Conservation (phyloP, 2,888 invertebrate species). For the Trypoxylon attenuatum region DNA sequence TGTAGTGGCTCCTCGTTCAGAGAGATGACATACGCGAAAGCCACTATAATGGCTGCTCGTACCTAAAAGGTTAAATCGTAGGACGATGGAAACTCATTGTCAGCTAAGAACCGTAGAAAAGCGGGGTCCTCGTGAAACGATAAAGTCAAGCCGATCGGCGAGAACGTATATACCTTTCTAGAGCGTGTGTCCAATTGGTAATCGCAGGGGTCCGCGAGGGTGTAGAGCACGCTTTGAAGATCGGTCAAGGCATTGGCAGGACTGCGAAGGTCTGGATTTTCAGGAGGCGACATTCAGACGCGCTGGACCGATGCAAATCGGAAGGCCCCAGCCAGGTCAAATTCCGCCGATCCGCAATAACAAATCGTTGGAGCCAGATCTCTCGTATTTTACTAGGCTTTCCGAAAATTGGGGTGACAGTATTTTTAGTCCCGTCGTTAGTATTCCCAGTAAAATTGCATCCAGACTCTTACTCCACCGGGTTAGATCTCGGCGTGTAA, state of each 20-base stretch:
- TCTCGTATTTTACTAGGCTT: not conserved
- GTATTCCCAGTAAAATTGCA: not conserved
- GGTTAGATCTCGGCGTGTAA: not conserved
- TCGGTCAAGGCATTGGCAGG: constrained; percentile 5
- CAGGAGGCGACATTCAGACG: constrained; percentile 58
- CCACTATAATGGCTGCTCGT: too few species aligned
- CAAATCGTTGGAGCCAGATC: constrained; percentile 30
- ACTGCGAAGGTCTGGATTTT: constrained; percentile 49
- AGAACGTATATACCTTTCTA: not conserved
- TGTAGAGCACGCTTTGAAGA: constrained; percentile 39
- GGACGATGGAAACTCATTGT: too few species aligned
- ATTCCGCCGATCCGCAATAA: constrained; percentile 39
- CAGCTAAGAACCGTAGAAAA: too few species aligned
- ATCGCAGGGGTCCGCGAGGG: constrained; percentile 36
- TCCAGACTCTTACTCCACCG: not conserved
- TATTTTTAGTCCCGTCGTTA: not conserved
- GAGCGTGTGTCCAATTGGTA: constrained; percentile 59
- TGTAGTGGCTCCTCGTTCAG: too few species aligned
- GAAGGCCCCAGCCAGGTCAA: constrained; percentile 54
- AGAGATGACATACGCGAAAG: too few species aligned
- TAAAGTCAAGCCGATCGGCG: constrained; percentile 4
- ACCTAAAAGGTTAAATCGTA: too few species aligned
- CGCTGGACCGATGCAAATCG: constrained; percentile 66
- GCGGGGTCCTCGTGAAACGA: not conserved
- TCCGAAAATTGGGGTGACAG: not conserved